phyloP scores from a whole-genome alignment of 2,113 vertebrate genomes.

The Verasper variegatus region DNA sequence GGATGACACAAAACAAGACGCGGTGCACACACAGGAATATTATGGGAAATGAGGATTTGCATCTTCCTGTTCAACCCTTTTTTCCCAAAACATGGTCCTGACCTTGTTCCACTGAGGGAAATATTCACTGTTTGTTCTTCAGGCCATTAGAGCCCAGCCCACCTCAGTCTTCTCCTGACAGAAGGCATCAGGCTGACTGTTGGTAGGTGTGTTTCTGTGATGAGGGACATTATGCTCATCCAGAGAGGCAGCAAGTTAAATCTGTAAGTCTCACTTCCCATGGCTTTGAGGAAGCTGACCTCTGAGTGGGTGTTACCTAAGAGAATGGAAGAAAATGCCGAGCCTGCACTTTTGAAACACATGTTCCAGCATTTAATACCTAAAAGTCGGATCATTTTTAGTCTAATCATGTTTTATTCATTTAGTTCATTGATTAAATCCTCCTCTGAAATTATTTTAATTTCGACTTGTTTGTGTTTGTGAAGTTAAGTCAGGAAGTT shows the following conservation, averaged over 20 bases:
- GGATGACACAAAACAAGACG: conserved; percentile 19
- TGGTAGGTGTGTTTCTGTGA: neutral
- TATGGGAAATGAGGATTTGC: conserved; percentile 42
- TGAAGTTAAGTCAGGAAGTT: neutral
- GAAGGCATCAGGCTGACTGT: neutral
- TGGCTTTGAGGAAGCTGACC: conserved; percentile 50
- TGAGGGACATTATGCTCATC: conserved; percentile 5
- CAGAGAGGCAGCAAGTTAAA: conserved; percentile 14
- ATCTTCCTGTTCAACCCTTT: neutral
- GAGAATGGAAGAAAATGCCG: neutral
- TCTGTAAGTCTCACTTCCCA: conserved; percentile 54
- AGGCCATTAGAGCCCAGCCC: conserved; percentile 4
- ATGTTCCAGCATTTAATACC: neutral
- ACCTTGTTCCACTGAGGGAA: conserved; percentile 12
- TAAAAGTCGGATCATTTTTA: neutral
- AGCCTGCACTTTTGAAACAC: conserved; percentile 14
- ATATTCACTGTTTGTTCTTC: neutral
- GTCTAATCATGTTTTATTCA: neutral
- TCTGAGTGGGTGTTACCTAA: conserved; percentile 37
- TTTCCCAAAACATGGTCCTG: conserved; percentile 40
- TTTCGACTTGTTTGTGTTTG: neutral
- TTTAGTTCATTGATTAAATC: neutral
- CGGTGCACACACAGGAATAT: conserved; percentile 8
- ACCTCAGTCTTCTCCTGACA: neutral
- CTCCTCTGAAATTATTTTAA: neutral